Percentiles rank a stretch among this genome's conserved stretches.
Evolutionary conservation across 2,113 vertebrate genomes (phyloP).

Genomic region (Aphyosemion australe): DNA sequence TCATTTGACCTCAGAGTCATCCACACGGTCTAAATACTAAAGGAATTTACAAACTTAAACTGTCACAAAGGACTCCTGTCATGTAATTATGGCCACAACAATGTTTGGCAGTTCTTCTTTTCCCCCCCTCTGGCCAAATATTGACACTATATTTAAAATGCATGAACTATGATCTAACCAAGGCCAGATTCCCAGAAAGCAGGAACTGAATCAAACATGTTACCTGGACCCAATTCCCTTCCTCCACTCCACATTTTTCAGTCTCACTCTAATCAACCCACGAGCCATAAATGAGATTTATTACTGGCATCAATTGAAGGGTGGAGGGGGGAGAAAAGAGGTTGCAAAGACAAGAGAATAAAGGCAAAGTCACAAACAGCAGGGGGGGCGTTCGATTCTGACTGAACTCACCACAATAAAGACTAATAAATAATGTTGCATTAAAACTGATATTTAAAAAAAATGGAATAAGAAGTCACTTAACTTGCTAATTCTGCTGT

Average conservation of each 20-base stretch:
- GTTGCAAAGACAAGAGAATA: slow-evolving; percentile 29
- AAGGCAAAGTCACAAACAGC: slow-evolving; percentile 46
- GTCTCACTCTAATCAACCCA: slow-evolving; percentile 71
- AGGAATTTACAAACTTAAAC: not conserved
- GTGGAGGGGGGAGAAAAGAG: slow-evolving; percentile 24
- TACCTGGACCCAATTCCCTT: slow-evolving; percentile 56
- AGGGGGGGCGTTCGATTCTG: slow-evolving; percentile 31
- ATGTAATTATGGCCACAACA: slow-evolving; percentile 24
- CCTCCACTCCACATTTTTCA: slow-evolving; percentile 68
- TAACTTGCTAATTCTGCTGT: slow-evolving; percentile 17
- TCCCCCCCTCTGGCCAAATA: slow-evolving; percentile 20
- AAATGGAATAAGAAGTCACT: too few relatives aligned
- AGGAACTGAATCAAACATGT: slow-evolving; percentile 63
- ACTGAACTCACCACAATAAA: slow-evolving; percentile 14
- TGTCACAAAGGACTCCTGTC: slow-evolving; percentile 29
- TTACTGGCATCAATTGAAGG: slow-evolving; percentile 59
- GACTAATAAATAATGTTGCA: not conserved
- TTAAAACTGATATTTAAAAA: not conserved
- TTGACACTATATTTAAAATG: slow-evolving; percentile 53
- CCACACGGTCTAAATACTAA: slow-evolving; percentile 30
- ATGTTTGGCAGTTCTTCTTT: slow-evolving; percentile 26
- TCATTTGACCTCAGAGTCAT: slow-evolving; percentile 33
- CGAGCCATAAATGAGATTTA: slow-evolving; percentile 77
- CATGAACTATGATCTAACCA: slow-evolving; percentile 71
- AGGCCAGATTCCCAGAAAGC: slow-evolving; percentile 66